Evolutionary conservation across 1,140 invertebrate species (phyloP), one percentile per base, ranked within the genome.

Genomic region (Glossosoma conforme): DNA sequence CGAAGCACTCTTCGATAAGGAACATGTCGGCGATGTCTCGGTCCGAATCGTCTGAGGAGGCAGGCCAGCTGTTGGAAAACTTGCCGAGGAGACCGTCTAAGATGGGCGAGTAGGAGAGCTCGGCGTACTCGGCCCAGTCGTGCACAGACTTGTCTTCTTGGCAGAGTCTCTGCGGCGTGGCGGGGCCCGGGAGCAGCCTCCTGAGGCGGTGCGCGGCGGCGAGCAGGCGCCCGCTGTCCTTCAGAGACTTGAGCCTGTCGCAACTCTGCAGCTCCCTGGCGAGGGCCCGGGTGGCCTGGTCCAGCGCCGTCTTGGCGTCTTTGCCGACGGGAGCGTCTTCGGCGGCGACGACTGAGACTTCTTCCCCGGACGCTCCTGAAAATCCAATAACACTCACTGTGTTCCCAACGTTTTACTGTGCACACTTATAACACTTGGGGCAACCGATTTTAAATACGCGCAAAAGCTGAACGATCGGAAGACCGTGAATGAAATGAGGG

Each of bases 151-250:
- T 48, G 9, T 73, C 69, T 3, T 47, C 20, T 13, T 53, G 48
- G 19, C 43, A 55, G 1, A 85, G 65, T 60, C 81, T 82, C 60
- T 85, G 79, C 11, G 77, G 67, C 0, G 82, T 86, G 19, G 80
- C 45, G 2, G 79, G 77, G 0, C 82, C 81, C 1, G 84, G 84
- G 15, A 86, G 68, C 45, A 64, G 62, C 14, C 59, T 36, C 2
- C 57, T 30, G 10, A 77, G 67, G 0, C 81, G 85, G 17, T 80
- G 45, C 2, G 78, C 76, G 1, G 81, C 81, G 1, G 84, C 83
- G 17, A 86, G 67, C 47, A 63, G 63, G 17, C 59, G 37, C 2
- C 56, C 32, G 10, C 10, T 52, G 40, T 73, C 69, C n/a, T 28
- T 61, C 25, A 74, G 62, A 6, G 64, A 69, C 46, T 72, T 70